Base-by-base conservation (phyloP, 2,888 invertebrate species). In the Bedellia somnulentella region DNA sequence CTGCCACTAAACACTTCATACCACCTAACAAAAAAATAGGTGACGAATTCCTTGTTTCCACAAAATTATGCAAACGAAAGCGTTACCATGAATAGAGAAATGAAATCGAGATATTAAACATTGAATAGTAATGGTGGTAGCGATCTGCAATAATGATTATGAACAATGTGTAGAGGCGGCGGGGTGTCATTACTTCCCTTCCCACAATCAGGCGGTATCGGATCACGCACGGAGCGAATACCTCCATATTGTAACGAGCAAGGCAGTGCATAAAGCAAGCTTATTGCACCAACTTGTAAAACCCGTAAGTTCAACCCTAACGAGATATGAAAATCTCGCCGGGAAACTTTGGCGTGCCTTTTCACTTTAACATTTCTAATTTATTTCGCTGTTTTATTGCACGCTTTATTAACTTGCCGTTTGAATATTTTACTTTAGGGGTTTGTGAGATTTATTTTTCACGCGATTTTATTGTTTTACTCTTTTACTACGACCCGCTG, bases 161-260 rank as follows among this genome's bases (percentile, higher is more conserved):
- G 15, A 26, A 15, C 26, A 15, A n/a, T 15, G 15, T n/a, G n/a
- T 25, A 8, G 10, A 14, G 12, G 26, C 12, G 10, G 14, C 11
- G 15, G 15, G 8, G n/a, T 15, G 26, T 15, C 26, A 26, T 26
- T 26, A 25, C 13, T 11, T n/a, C 8, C 9, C 10, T 27, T 27
- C 12, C 16, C 24, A 23, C 15, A n/a, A 18, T 12, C 9, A 25
- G 12, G 27, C 17, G 6, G 5, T 18, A 15, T 11, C 14, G 11
- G 10, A 27, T 16, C 11, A 55, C 46, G 49, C 49, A 43, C 46
- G 50, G 57, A 61, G 62, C 58, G 49, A 58, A 49, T 49, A 49
- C 47, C 46, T 37, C 42, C 38, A 23, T 29, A 29, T 24, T 29
- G 29, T 29, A 29, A 21, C 22, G 8, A 14, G 14, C 22, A 15